phyloP scores from a whole-genome alignment of 2,888 invertebrate species.

The Arge pagana region DNA sequence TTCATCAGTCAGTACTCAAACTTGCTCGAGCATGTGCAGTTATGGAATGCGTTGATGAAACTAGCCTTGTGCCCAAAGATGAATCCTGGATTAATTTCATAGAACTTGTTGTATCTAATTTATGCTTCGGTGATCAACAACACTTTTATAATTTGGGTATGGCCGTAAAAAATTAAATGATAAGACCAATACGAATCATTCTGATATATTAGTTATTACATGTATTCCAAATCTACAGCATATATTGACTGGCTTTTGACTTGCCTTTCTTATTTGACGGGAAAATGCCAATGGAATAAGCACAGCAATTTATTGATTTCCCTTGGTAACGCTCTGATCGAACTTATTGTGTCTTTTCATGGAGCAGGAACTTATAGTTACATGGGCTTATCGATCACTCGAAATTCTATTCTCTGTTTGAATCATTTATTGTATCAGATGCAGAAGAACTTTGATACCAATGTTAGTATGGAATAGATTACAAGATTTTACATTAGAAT shows the following conservation, averaged over 20 bases:
- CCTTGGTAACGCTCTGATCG: conserved; percentile 58
- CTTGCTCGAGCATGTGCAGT: conserved; percentile 47
- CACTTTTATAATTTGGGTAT: conserved; percentile 65
- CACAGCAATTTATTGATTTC: conserved; percentile 52
- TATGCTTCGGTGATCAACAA: conserved; percentile 61
- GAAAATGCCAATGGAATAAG: conserved; percentile 58
- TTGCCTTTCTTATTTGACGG: conserved; percentile 60
- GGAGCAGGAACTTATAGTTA: conserved; percentile 61
- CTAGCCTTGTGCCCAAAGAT: conserved; percentile 32
- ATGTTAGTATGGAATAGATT: conserved; percentile 42
- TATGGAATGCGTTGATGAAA: conserved; percentile 33
- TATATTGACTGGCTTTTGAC: conserved; percentile 61
- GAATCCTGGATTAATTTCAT: conserved; percentile 58
- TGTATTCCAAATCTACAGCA: conserved; percentile 51
- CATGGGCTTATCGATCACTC: conserved; percentile 64
- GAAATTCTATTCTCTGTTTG: conserved; percentile 61
- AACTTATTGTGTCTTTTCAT: conserved; percentile 62
- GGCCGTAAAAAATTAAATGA: conserved; percentile 9
- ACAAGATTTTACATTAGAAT: background rate
- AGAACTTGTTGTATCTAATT: conserved; percentile 58
- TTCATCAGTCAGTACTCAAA: conserved; percentile 49
- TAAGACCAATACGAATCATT: background rate
- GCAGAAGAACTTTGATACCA: conserved; percentile 54
- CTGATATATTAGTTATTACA: conserved; percentile 4
- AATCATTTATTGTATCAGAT: conserved; percentile 62